Evolutionary conservation across 2,113 vertebrate species (phyloP), one percentile per base, ranked within the genome.

Genomic region (Tragulus kanchil): DNA sequence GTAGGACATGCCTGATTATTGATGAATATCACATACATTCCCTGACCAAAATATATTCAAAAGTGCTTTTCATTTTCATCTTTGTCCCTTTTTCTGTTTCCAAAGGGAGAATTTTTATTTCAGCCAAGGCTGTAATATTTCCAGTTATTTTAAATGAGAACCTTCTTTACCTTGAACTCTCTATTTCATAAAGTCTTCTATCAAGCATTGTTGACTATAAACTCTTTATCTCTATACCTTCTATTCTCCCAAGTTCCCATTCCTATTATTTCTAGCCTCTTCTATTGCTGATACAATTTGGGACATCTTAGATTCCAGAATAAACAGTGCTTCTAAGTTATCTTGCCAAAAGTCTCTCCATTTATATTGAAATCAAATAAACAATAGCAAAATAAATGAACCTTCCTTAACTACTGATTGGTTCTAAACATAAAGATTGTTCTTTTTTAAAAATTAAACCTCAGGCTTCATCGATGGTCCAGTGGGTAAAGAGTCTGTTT

Each of bases 1-100:
- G 11, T 62, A 54, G 15, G 15, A 50, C 8, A 36, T 82, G 8
- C 15, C 3, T 2, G 7, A 6, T 81, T 75, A 73, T 84, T 94
- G n/a, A 71, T n/a, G 42, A 85, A 54, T 4, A 50, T 50, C 61
- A 64, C 16, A 4, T 23, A 82, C 85, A 71, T 73, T n/a, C 6
- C 3, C 15, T 15, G 23, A 77, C 31, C 56, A 83, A 90, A 28
- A 71, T 62, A 42, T 67, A 62, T 69, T 94, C 50, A 93, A 45
- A 90, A 26, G 8, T 85, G 61, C 42, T 42, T 58, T 86, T 82
- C 26, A 48, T 3, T 84, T 62, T 61, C 62, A 82, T 85, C 12
- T 36, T 54, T 59, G 1, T 23, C 71, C 42, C 28, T 90, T 4
- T 21, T 96, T 64, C 23, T 95, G 52, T 95, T 95, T 95, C 52